A percentile compares a stretch with the other conserved stretches of the same genome.
Evolutionary conservation across 2,797 vertebrate species (phyloP).

Genomic region (Myotis findleyi): DNA sequence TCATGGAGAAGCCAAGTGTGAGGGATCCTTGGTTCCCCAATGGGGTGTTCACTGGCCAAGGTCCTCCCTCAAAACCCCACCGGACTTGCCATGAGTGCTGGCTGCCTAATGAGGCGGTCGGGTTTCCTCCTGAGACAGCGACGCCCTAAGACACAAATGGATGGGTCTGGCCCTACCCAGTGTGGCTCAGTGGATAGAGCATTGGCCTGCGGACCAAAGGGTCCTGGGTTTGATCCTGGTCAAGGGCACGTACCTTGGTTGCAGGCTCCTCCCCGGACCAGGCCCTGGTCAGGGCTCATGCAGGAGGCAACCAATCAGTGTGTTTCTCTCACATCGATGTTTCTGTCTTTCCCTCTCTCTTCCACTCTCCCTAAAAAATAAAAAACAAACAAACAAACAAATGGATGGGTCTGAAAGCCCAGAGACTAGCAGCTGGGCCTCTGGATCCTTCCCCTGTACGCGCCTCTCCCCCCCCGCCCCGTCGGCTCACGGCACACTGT

Average conservation of each 20-base stretch:
- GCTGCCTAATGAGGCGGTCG: not conserved
- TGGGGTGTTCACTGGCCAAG: not conserved
- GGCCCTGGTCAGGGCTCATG: too few relatives aligned
- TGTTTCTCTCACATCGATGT: too few relatives aligned
- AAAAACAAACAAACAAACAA: not conserved
- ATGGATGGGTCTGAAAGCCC: not conserved
- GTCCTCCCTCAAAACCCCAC: not conserved
- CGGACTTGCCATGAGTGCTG: not conserved
- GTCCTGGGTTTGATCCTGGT: too few relatives aligned
- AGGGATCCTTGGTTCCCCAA: not conserved
- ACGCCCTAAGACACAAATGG: not conserved
- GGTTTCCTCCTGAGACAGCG: not conserved
- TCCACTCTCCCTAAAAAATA: too few relatives aligned
- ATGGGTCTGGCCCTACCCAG: too few relatives aligned
- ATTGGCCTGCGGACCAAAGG: too few relatives aligned
- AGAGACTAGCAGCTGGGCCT: not conserved
- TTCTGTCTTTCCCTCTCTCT: too few relatives aligned
- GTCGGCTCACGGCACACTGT: not conserved
- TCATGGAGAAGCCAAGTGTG: not conserved
- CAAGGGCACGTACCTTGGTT: too few relatives aligned
- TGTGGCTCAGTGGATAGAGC: too few relatives aligned
- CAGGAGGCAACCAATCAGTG: too few relatives aligned
- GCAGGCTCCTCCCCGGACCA: too few relatives aligned
- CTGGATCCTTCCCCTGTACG: not conserved
- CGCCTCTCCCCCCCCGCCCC: not conserved